These are phyloP conservation scores for Protobothrops flavoviridis DNA, from an alignment of 2,113 vertebrate species.

Conservation along the genomic window DNA sequence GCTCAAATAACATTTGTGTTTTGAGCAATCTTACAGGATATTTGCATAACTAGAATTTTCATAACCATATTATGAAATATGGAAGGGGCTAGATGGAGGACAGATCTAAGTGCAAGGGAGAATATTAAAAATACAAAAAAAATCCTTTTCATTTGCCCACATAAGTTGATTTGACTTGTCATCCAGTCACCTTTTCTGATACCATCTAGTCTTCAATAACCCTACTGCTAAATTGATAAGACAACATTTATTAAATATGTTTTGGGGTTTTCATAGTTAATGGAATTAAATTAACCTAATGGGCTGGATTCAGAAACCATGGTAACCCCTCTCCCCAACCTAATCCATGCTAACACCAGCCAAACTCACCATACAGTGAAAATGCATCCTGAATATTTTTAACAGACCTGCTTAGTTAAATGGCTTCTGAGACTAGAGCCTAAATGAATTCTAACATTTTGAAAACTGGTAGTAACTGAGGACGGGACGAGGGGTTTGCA, in stretches of 20 bases:
- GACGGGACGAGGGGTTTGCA: too few relatives aligned
- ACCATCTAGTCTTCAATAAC: not conserved
- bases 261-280: too few relatives aligned
- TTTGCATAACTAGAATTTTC: not conserved
- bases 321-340: not conserved
- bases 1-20: not conserved
- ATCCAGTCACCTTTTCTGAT: not conserved
- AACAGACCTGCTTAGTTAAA: not conserved
- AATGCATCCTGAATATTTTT: not conserved
- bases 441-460: too few relatives aligned
- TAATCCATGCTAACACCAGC: not conserved
- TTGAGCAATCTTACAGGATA: too few relatives aligned
- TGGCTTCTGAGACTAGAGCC: not conserved
- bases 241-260: too few relatives aligned
- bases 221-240: too few relatives aligned
- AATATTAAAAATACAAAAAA: not conserved
- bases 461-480: too few relatives aligned
- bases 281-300: too few relatives aligned
- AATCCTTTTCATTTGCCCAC: not conserved
- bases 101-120: not conserved
- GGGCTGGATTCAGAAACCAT: not conserved
- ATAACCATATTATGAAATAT: not conserved
- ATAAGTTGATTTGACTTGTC: not conserved
- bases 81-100: not conserved
- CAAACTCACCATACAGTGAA: not conserved